Base-by-base conservation (phyloP, 2,113 vertebrate species). In the Cercocebus atys region DNA sequence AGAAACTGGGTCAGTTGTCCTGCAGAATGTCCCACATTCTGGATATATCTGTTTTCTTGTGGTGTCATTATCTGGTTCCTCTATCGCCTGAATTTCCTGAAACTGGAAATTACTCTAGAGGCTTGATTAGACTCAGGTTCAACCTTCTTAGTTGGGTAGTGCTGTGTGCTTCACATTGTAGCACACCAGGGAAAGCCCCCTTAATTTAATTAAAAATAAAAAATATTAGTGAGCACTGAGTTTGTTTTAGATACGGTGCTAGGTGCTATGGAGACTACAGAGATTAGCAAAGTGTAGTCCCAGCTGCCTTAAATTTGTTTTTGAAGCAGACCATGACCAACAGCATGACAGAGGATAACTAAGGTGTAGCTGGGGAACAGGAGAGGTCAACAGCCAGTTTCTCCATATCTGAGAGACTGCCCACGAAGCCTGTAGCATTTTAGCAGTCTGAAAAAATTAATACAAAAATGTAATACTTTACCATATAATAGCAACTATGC, bases 41-140 rank as follows among this genome's bases (percentile, higher is more conserved):
- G 84, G 83, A 78, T 72, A 9, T 76, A 80, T 97, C 94, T 81
- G 35, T 93, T 97, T 97, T 90, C 92, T 86, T 93, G 75, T 89
- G 76, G 81, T 75, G 73, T 76, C 64, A 10, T 95, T 96, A 94
- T 94, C 93, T 73, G 94, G 91, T 91, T 90, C 88, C 47, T 87
- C 75, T 96, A 11, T 88, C 76, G 3, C 95, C 93, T 97, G 47
- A 68, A 27, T 93, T 97, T 97, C 93, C 95, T 86, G 61, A 95
- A 72, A 96, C 72, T 96, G 96, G 96, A 92, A 89, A 68, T 95
- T 73, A 64, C 79, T 83, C 92, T 89, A 52, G 75, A 96, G 72
- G 43, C 27, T 88, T 64, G 57, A n/a, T 94, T 83, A 83, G 79
- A 87, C 68, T 86, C 47, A 80, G 14, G 52, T 55, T 72, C 64